Evolutionary conservation across 1,140 invertebrate species (phyloP).

Genomic region (Amyelois transitella): DNA sequence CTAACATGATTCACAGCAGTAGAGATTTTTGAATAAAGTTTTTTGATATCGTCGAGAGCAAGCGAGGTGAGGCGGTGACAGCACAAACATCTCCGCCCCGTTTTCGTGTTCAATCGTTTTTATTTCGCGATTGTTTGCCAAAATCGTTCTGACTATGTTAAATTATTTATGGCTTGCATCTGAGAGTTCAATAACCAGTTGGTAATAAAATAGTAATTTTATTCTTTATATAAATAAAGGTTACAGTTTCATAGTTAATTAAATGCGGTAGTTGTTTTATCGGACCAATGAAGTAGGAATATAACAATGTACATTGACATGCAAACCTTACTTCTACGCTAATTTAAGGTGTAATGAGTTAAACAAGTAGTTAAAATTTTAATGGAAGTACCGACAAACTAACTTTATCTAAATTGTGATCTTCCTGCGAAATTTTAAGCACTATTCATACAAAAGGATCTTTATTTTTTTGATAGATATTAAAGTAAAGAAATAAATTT

Average conservation of each 20-base stretch:
- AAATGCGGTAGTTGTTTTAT: too few relatives aligned
- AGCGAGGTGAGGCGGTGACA: conserved; percentile 15
- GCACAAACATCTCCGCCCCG: conserved; percentile 22
- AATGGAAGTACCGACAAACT: neutral
- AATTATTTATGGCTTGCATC: neutral
- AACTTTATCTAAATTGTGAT: conserved; percentile 15
- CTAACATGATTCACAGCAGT: too few relatives aligned
- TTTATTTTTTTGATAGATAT: neutral
- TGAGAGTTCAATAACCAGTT: neutral
- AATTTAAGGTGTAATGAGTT: neutral
- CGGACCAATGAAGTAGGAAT: neutral
- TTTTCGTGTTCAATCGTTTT: conserved; percentile 24
- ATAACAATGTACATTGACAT: neutral
- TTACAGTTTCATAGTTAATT: too few relatives aligned
- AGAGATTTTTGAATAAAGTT: too few relatives aligned
- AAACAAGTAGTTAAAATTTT: neutral
- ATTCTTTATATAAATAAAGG: too few relatives aligned
- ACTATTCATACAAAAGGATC: neutral
- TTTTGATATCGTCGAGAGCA: conserved; percentile 19
- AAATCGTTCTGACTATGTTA: conserved; percentile 3
- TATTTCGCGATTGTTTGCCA: conserved; percentile 20
- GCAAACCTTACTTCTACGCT: neutral
- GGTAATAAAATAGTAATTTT: too few relatives aligned
- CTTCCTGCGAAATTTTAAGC: conserved; percentile 7
- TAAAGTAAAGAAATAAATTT: conserved; percentile 1